phyloP scores from a whole-genome alignment of 2,113 vertebrate genomes.

The Hypocryptadius cinnamomeus region DNA sequence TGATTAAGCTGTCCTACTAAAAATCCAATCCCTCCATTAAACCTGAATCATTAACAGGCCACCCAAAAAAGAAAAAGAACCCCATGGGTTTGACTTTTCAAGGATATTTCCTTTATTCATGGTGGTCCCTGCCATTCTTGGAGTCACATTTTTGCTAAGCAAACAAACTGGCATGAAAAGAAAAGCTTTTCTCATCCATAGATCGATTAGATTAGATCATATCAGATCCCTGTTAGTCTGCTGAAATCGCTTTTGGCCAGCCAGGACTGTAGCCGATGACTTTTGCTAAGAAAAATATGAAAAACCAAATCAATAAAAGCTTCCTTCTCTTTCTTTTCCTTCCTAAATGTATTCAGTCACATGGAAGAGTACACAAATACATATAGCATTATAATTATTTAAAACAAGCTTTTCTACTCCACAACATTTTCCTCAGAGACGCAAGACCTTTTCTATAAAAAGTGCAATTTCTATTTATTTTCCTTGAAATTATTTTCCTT shows the following conservation, averaged over 20 bases:
- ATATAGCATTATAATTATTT: neutral
- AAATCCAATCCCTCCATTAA: neutral
- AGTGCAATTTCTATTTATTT: conserved; percentile 28
- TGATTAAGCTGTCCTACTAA: neutral
- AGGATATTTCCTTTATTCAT: conserved; percentile 36
- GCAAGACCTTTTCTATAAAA: neutral
- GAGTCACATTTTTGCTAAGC: conserved; percentile 28
- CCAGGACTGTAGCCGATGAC: neutral
- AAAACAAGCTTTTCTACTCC: neutral
- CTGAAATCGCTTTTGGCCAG: neutral
- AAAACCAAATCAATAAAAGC: neutral
- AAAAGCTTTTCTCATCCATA: conserved; percentile 40
- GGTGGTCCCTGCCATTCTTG: conserved; percentile 54
- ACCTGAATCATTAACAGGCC: conserved; percentile 1
- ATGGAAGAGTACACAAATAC: neutral
- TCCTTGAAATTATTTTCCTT: conserved; percentile 10
- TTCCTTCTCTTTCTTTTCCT: neutral
- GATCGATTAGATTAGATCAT: conserved; percentile 34
- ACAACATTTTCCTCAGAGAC: neutral
- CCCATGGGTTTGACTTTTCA: neutral
- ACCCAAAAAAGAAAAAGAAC: neutral
- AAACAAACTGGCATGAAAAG: conserved; percentile 53
- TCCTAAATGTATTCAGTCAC: neutral
- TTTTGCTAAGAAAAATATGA: neutral
- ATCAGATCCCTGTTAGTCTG: conserved; percentile 2